Conservation (phyloP, 2,113 vertebrate species). For the Ovis canadensis region DNA sequence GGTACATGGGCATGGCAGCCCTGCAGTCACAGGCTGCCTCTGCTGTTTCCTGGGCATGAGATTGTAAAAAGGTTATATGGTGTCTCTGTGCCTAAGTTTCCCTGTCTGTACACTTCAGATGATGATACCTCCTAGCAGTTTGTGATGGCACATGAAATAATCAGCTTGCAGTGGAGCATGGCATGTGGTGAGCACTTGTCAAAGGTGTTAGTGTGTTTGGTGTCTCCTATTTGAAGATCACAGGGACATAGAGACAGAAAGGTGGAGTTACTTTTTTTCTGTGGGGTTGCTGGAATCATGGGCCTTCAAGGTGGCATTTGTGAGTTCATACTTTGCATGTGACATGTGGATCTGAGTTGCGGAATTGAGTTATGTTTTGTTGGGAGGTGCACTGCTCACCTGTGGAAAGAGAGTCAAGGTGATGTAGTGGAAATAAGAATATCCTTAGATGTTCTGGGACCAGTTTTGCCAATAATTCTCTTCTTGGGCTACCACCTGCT, state of each 20-base stretch:
- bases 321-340: too few species aligned
- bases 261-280: not conserved
- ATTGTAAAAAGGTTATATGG: not conserved
- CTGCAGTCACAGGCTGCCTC: too few species aligned
- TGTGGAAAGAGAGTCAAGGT: not conserved
- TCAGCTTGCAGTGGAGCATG: not conserved
- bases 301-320: not conserved
- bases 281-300: not conserved
- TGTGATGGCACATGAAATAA: not conserved
- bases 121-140: not conserved
- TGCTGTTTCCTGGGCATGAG: accelerated
- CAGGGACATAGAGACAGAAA: not conserved
- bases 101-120: not conserved
- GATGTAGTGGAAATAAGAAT: not conserved
- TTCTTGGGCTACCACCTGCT: not conserved
- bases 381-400: not conserved
- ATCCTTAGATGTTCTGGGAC: not conserved
- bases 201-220: accelerated
- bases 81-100: not conserved
- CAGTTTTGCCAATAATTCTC: not conserved
- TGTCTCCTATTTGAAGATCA: not conserved
- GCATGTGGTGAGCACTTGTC: not conserved
- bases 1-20: accelerated
- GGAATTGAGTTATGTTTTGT: not conserved
- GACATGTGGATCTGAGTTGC: accelerated